Conservation (phyloP, 2,888 invertebrate genomes). For the Oxytorus armatus region DNA sequence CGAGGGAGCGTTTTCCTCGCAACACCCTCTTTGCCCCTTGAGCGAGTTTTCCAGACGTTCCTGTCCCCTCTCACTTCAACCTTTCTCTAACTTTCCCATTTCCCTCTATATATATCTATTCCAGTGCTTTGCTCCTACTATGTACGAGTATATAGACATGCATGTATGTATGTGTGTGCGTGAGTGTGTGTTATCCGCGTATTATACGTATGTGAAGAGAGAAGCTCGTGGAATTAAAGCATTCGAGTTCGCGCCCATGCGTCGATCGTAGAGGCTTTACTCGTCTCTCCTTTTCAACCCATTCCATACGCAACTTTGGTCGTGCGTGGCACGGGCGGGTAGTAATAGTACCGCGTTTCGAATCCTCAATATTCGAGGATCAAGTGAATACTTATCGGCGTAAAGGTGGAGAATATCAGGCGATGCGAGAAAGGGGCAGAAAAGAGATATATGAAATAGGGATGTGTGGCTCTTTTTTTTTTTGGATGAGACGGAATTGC, state of each 20-base stretch:
- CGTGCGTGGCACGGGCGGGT: neutral
- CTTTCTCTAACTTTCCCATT: constrained; percentile 22
- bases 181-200: neutral
- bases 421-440: neutral
- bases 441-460: constrained; percentile 29
- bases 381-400: constrained; percentile 49
- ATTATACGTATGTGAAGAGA: constrained; percentile 3
- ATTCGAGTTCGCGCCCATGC: constrained; percentile 7
- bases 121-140: neutral
- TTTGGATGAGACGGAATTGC: constrained; percentile 35
- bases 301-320: neutral
- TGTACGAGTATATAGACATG: too few relatives aligned
- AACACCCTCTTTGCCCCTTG: constrained; percentile 6
- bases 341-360: constrained; percentile 10
- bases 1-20: constrained; percentile 3
- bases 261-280: constrained; percentile 19
- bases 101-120: neutral
- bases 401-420: constrained; percentile 37
- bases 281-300: neutral
- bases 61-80: constrained; percentile 6
- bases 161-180: neutral
- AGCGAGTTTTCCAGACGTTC: constrained; percentile 42
- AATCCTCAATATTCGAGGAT: constrained; percentile 58
- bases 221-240: constrained; percentile 45
- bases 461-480: constrained; percentile 33